Evolutionary conservation across 2,888 invertebrate species (phyloP).

Genomic region (Mythimna impura): DNA sequence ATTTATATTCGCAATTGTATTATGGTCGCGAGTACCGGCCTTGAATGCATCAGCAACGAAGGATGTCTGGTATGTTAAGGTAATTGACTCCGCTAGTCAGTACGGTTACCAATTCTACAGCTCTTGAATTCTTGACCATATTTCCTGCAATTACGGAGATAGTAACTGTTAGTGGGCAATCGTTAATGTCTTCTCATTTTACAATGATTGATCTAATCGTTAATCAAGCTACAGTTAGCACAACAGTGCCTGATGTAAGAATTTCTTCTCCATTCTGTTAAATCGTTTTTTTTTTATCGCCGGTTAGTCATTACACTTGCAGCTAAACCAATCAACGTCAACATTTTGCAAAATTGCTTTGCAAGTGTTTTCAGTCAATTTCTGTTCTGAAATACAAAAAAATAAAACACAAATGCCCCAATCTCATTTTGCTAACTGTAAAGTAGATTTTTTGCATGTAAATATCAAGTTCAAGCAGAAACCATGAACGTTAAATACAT

Average conservation of each 20-base stretch:
- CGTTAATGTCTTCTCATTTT: constrained; percentile 25
- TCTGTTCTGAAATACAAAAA: constrained; percentile 7
- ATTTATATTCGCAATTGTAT: constrained; percentile 58
- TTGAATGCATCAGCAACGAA: constrained; percentile 39
- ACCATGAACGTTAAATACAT: constrained; percentile 25
- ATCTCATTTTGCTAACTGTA: constrained; percentile 7
- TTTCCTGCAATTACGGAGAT: constrained; percentile 43
- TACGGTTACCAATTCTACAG: constrained; percentile 32
- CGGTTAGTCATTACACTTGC: constrained; percentile 2
- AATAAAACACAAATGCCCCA: not conserved
- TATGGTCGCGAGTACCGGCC: constrained; percentile 22
- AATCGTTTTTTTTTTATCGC: constrained; percentile 15
- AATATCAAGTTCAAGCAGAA: constrained; percentile 13
- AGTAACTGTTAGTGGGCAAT: constrained; percentile 31
- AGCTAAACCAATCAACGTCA: constrained; percentile 10
- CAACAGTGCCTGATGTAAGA: constrained; percentile 26
- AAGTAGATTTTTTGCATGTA: constrained; percentile 8
- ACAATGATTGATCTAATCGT: constrained; percentile 16
- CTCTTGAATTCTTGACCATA: constrained; percentile 26
- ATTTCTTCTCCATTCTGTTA: constrained; percentile 14
- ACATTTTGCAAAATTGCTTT: constrained; percentile 23
- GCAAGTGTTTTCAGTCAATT: constrained; percentile 2
- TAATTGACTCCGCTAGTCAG: constrained; percentile 33
- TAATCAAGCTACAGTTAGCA: constrained; percentile 30
- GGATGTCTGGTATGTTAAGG: constrained; percentile 35